Base-by-base conservation (phyloP, 2,888 invertebrate genomes). In the Hermodice carunculata region DNA sequence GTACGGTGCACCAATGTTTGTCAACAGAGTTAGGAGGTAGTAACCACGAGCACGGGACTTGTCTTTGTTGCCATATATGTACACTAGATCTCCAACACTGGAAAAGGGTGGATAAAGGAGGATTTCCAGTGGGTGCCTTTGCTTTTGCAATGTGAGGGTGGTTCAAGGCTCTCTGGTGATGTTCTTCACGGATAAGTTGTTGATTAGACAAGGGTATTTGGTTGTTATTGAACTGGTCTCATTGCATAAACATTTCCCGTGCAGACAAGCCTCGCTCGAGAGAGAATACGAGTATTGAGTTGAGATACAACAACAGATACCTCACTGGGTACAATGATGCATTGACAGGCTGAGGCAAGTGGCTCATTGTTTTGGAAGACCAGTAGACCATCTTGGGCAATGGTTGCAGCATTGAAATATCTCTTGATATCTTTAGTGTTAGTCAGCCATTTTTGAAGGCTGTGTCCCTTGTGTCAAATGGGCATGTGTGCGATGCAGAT, bases 371-470 rank as follows among this genome's bases (percentile, higher is more conserved):
- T 37, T 28, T 44, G n/a, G 29, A 64, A 61, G 14, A 64, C 57
- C 24, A 66, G 19, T n/a, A n/a, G n/a, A n/a, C n/a, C n/a, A n/a
- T n/a, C n/a, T n/a, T n/a, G n/a, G n/a, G n/a, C n/a, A n/a, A 71
- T 66, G 3, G 72, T 46, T 1, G 51, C 64, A n/a, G 54, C 61
- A 22, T 46, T 57, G 5, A 61, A 42, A 29, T n/a, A n/a, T n/a
- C n/a, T n/a, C n/a, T n/a, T n/a, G n/a, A n/a, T n/a, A n/a, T n/a
- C n/a, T n/a, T n/a, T 60, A 60, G 6, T 34, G 19, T 26, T 60
- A 70, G 6, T 71, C 64, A 37, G 72, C 69, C 43, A 69, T 71
- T 51, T 68, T 71, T 17, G 71, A 76, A 0, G 76, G 76, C 2
- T 72, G 56, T 0, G n/a, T n/a, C n/a, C n/a, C n/a, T n/a, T n/a